phyloP scores from a whole-genome alignment of 2,888 invertebrate species.

The Agriopis leucophaearia region DNA sequence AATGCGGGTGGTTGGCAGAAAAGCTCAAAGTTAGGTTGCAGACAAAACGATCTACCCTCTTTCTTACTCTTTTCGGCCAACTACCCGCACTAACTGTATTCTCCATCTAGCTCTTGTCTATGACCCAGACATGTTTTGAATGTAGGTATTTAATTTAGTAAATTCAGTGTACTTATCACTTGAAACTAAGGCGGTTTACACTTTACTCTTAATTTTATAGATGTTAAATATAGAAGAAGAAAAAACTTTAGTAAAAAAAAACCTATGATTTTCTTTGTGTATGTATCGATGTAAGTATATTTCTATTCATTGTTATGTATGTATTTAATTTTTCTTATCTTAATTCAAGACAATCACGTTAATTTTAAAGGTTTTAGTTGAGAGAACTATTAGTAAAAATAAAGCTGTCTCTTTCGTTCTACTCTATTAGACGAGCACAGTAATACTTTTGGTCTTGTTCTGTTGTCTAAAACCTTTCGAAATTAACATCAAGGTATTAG shows the following conservation, averaged over 20 bases:
- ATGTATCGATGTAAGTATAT: background rate
- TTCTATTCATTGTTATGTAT: background rate
- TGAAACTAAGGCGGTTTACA: conserved; percentile 29
- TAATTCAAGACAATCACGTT: conserved; percentile 2
- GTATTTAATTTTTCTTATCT: background rate
- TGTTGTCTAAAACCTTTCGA: background rate
- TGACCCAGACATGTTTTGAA: conserved; percentile 51
- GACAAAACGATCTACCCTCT: too few relatives aligned
- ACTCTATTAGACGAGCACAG: background rate
- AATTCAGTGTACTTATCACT: conserved; percentile 34
- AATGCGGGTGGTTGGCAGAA: too few relatives aligned
- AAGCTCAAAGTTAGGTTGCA: too few relatives aligned
- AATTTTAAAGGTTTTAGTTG: background rate
- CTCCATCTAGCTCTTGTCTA: background rate
- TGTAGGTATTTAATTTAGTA: conserved; percentile 51
- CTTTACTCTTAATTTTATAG: conserved; percentile 16
- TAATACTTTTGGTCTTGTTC: background rate
- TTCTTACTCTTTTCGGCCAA: too few relatives aligned
- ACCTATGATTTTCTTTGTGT: background rate
- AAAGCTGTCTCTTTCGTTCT: background rate
- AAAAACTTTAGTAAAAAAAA: background rate
- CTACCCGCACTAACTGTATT: too few relatives aligned
- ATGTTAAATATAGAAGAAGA: conserved; percentile 6
- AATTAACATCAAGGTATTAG: conserved; percentile 35
- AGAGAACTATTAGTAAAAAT: background rate